Percentiles rank a stretch among this genome's conserved stretches.
Conservation (phyloP, 1,140 invertebrate species). For the Campodea augens region DNA sequence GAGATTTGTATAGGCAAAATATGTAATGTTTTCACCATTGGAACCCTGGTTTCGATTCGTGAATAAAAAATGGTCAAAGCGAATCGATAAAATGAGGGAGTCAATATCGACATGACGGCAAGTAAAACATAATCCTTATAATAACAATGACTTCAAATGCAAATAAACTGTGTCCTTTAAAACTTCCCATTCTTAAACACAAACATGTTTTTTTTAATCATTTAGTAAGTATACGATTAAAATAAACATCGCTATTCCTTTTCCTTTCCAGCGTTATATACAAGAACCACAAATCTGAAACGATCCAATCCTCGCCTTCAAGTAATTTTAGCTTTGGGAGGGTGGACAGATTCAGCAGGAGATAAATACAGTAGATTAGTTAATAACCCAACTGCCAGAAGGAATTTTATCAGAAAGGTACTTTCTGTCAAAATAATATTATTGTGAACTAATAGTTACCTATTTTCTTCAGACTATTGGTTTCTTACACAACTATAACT, state of each 20-base stretch:
- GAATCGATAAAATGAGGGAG: no score
- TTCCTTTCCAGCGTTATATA: constrained; percentile 33
- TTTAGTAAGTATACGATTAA: constrained; percentile 9
- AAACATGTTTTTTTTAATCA: constrained; percentile 6
- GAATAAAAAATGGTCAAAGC: no score
- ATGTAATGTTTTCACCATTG: no score
- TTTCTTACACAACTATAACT: constrained; percentile 50
- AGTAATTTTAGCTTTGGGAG: constrained; percentile 62
- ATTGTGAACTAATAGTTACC: neutral
- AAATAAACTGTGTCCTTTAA: constrained; percentile 2
- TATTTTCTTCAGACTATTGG: constrained; percentile 36
- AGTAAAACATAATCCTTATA: no score
- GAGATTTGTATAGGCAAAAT: no score
- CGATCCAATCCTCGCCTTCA: constrained; percentile 22
- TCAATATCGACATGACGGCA: no score
- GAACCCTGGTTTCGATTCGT: no score
- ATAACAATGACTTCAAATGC: no score
- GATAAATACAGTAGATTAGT: constrained; percentile 65
- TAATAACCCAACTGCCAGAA: constrained; percentile 35
- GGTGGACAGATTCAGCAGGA: constrained; percentile 70
- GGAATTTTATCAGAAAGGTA: constrained; percentile 31
- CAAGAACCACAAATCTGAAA: constrained; percentile 26
- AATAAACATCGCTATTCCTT: constrained; percentile 11
- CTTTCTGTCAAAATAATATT: neutral
- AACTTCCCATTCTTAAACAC: constrained; percentile 8